A percentile compares a stretch with the other conserved stretches of the same genome.
Evolutionary conservation across 2,797 vertebrate genomes (phyloP).

Genomic region (Sebastes minor): DNA sequence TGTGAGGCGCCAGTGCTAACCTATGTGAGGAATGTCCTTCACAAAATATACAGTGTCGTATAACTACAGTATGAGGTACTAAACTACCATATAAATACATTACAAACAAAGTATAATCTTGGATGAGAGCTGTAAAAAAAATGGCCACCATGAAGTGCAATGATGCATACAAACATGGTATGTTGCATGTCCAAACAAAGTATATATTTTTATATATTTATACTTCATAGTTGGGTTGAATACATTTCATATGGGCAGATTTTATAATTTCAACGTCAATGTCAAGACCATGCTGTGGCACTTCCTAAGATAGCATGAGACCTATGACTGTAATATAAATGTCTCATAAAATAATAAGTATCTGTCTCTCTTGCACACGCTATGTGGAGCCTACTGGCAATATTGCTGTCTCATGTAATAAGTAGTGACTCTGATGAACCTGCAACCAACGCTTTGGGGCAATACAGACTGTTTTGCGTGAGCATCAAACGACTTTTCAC

Average conservation of each 20-base stretch:
- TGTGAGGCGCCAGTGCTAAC: too few species aligned
- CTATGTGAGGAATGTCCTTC: background rate
- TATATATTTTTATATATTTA: background rate
- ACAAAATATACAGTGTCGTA: background rate
- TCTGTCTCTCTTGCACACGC: constrained; percentile 8
- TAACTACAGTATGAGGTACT: background rate
- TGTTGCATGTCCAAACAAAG: background rate
- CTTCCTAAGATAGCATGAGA: constrained; percentile 1
- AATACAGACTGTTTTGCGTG: constrained; percentile 2
- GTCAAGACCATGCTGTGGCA: background rate
- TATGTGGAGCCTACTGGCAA: constrained; percentile 24
- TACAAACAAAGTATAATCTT: background rate
- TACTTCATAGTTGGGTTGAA: background rate
- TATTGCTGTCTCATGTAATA: constrained; percentile 26
- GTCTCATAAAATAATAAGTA: constrained; percentile 51
- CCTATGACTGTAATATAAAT: constrained; percentile 25
- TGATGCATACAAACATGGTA: background rate
- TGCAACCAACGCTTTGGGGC: constrained; percentile 18
- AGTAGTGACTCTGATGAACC: constrained; percentile 31
- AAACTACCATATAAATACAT: background rate
- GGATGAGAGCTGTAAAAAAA: background rate
- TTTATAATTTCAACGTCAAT: background rate
- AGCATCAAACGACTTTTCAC: constrained; percentile 4
- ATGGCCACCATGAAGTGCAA: background rate
- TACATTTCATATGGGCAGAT: background rate